Conservation (phyloP, 2,888 invertebrate species). For the Hymenopus coronatus region DNA sequence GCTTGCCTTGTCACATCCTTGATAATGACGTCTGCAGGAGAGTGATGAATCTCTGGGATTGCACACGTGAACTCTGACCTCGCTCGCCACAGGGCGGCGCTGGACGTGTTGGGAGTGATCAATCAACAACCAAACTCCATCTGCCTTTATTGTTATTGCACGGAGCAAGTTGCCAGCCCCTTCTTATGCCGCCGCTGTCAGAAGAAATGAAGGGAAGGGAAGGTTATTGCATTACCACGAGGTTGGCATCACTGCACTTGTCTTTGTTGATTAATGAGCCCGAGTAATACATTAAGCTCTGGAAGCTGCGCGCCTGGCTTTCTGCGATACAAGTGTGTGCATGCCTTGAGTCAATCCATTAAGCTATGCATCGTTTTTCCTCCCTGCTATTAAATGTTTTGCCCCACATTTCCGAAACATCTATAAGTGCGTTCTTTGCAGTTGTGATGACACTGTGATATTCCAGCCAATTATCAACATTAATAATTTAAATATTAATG, state of each 20-base stretch:
- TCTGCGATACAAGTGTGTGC: neutral
- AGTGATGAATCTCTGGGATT: neutral
- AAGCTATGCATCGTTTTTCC: neutral
- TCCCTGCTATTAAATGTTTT: neutral
- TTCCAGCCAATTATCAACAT: too few species aligned
- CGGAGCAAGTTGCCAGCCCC: neutral
- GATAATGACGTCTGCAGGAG: neutral
- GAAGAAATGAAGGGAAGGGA: neutral
- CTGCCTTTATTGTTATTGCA: neutral
- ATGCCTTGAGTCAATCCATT: neutral
- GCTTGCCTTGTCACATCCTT: neutral
- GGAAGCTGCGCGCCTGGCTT: too few species aligned
- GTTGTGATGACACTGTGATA: too few species aligned
- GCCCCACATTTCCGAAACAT: neutral
- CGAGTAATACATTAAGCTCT: neutral
- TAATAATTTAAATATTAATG: too few species aligned
- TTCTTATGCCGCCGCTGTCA: neutral
- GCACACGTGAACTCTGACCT: neutral
- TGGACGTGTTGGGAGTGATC: neutral
- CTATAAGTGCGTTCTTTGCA: neutral
- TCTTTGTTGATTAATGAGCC: conserved; percentile 14
- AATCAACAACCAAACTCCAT: neutral
- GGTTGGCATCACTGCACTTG: neutral
- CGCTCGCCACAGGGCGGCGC: neutral
- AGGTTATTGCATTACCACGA: neutral